phyloP scores from a whole-genome alignment of 2,113 vertebrate genomes.

The Sciurus niger region DNA sequence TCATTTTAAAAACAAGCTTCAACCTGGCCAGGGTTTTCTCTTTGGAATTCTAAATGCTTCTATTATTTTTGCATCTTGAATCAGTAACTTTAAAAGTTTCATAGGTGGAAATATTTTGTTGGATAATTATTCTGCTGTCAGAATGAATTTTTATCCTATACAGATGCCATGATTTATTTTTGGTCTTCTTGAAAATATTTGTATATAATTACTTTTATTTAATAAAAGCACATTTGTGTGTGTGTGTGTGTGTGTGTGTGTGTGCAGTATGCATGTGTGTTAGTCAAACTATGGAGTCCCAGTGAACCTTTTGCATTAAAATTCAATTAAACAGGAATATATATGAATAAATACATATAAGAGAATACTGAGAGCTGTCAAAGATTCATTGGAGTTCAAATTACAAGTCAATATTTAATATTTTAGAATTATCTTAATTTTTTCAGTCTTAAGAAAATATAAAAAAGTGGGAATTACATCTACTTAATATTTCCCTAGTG shows the following conservation, averaged over 20 bases:
- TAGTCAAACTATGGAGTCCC: not conserved
- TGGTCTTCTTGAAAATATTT: not conserved
- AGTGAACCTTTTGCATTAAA: not conserved
- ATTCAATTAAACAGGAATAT: not conserved
- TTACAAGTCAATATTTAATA: not conserved
- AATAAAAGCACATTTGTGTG: constrained; percentile 17
- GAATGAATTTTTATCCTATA: not conserved
- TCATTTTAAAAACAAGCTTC: not conserved
- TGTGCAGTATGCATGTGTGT: not conserved
- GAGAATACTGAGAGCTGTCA: not conserved
- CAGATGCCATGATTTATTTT: not conserved
- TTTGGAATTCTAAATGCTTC: constrained; percentile 7
- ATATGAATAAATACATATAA: not conserved
- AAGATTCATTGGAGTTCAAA: not conserved
- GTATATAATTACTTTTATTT: not conserved
- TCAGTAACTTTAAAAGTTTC: not conserved
- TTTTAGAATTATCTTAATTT: not conserved
- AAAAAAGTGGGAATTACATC: not conserved
- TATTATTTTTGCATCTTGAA: constrained; percentile 8
- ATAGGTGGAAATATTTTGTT: not conserved
- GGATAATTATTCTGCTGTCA: not conserved
- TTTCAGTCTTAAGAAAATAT: constrained; percentile 23
- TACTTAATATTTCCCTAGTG: not conserved
- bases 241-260: not conserved
- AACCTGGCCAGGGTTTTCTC: not conserved